These are phyloP conservation scores for Acipenser ruthenus DNA, from an alignment of 2,797 vertebrate species.

Conservation along the genomic window DNA sequence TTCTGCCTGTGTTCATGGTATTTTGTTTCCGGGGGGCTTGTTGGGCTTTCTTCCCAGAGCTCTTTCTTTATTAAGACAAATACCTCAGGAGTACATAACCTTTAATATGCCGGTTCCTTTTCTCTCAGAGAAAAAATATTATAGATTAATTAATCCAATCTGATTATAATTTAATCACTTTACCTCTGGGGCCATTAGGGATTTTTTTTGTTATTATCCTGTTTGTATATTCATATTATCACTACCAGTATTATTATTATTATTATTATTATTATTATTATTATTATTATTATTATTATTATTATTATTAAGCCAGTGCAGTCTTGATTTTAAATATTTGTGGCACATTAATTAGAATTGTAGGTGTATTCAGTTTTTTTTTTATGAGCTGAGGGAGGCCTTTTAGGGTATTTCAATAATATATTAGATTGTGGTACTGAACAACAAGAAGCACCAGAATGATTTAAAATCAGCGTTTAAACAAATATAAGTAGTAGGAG, in stretches of 20 bases:
- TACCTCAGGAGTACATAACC: slow-evolving; percentile 83
- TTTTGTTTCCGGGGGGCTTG: slow-evolving; percentile 82
- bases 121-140: slow-evolving; percentile 93
- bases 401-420: too few species aligned
- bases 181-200: slow-evolving; percentile 71
- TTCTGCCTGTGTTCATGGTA: slow-evolving; percentile 86
- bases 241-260: slow-evolving; percentile 33
- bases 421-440: too few species aligned
- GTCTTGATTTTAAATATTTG: slow-evolving; percentile 46
- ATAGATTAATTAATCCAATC: slow-evolving; percentile 97
- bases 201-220: slow-evolving; percentile 59
- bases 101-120: slow-evolving; percentile 80
- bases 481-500: too few species aligned
- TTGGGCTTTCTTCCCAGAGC: slow-evolving; percentile 74
- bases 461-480: too few species aligned
- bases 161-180: slow-evolving; percentile 99
- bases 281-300: slow-evolving; percentile 36
- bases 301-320: slow-evolving; percentile 30
- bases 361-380: slow-evolving; percentile 31
- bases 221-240: slow-evolving; percentile 59
- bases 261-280: slow-evolving; percentile 40
- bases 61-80: slow-evolving; percentile 85
- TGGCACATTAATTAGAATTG: slow-evolving; percentile 54
- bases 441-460: too few species aligned
- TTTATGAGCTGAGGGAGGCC: too few species aligned